phyloP scores from a whole-genome alignment of 2,888 invertebrate genomes.

The Melieria picta region DNA sequence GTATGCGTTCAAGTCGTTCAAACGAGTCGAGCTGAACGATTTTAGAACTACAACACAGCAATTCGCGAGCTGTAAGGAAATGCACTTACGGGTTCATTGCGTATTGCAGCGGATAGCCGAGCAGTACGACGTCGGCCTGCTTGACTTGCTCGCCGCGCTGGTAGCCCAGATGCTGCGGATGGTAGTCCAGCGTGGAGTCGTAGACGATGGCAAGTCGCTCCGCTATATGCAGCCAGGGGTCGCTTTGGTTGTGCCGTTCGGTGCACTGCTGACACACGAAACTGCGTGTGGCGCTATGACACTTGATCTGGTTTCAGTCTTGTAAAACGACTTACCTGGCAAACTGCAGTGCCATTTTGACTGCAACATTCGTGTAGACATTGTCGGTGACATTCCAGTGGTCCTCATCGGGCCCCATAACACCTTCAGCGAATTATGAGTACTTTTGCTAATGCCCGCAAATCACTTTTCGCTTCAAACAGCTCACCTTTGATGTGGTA shows the following conservation, averaged over 20 bases:
- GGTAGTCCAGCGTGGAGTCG: constrained; percentile 68
- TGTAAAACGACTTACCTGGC: constrained; percentile 66
- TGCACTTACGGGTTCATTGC: constrained; percentile 67
- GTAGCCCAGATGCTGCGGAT: constrained; percentile 71
- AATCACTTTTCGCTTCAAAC: background rate
- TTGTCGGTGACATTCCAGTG: constrained; percentile 71
- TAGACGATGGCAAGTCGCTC: constrained; percentile 69
- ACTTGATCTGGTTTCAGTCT: background rate
- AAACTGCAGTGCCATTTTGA: constrained; percentile 70
- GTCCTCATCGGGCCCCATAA: constrained; percentile 75
- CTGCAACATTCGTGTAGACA: constrained; percentile 71
- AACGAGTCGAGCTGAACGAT: constrained; percentile 55
- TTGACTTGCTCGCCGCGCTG: constrained; percentile 67
- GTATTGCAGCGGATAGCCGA: constrained; percentile 71
- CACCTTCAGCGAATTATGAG: constrained; percentile 63
- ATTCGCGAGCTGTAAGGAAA: background rate
- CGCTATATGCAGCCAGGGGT: constrained; percentile 65
- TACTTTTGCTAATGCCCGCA: background rate
- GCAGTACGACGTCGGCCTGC: constrained; percentile 71
- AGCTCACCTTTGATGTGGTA: constrained; percentile 69
- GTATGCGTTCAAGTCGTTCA: constrained; percentile 70
- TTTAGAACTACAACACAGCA: background rate
- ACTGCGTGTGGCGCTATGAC: constrained; percentile 13
- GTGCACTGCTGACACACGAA: constrained; percentile 20
- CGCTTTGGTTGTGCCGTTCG: background rate